Evolutionary conservation across 1,140 invertebrate species (phyloP).

Genomic region (Bemisia tabaci): DNA sequence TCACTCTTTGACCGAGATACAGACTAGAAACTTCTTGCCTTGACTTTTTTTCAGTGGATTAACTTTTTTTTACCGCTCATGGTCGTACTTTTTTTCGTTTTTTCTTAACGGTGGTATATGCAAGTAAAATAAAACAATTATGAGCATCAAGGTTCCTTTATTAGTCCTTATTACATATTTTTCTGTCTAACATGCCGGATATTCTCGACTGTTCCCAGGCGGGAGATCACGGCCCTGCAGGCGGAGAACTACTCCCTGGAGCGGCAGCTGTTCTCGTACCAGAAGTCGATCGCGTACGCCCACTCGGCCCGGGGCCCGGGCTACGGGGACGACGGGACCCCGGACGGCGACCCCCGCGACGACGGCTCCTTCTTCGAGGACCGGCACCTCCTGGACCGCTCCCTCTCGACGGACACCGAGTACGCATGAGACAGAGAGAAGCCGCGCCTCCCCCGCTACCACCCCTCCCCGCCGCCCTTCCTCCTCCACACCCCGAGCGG

Average conservation of each 20-base stretch:
- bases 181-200: too few species aligned
- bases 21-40: too few species aligned
- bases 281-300: conserved; percentile 67
- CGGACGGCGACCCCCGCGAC: conserved; percentile 23
- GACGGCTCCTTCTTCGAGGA: conserved; percentile 26
- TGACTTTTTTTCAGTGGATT: too few species aligned
- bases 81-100: too few species aligned
- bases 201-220: conserved; percentile 43
- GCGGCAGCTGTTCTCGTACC: conserved; percentile 73
- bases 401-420: conserved; percentile 55
- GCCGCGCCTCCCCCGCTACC: background rate
- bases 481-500: background rate
- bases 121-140: too few species aligned
- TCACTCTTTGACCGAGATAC: too few species aligned
- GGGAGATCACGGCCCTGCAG: conserved; percentile 67
- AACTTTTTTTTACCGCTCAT: too few species aligned
- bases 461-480: background rate
- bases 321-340: conserved; percentile 34
- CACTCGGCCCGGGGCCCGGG: conserved; percentile 38
- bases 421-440: conserved; percentile 42
- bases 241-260: conserved; percentile 76
- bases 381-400: conserved; percentile 36
- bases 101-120: too few species aligned
- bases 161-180: too few species aligned
- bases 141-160: too few species aligned